Conservation (phyloP, 2,797 vertebrate species). For the Sarcoramphus papa region DNA sequence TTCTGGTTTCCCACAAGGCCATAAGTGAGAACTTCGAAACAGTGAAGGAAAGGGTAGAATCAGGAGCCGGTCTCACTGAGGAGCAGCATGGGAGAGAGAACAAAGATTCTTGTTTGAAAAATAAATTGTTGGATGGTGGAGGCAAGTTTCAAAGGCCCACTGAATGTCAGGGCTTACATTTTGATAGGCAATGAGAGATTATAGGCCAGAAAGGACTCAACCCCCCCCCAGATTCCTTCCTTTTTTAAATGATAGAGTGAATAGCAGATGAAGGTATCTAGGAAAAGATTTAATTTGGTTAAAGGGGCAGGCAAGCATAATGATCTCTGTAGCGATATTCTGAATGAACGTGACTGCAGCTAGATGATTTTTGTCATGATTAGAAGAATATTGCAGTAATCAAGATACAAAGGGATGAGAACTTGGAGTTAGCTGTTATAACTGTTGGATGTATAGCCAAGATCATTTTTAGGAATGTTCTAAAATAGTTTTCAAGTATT, state of each 20-base stretch:
- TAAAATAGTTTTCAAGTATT: neutral
- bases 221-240: accelerated
- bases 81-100: neutral
- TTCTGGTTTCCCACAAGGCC: neutral
- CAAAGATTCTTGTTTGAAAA: neutral
- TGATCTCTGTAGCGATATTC: neutral
- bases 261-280: neutral
- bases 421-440: neutral
- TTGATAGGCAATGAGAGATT: neutral
- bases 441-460: neutral
- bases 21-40: neutral
- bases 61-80: neutral
- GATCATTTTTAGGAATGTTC: neutral
- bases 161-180: neutral
- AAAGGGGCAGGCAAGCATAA: neutral
- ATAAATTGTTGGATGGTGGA: neutral
- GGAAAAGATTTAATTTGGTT: neutral
- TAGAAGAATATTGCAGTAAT: neutral
- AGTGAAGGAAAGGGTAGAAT: neutral
- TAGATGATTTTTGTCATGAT: neutral
- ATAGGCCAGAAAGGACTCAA: neutral
- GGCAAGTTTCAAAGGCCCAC: neutral
- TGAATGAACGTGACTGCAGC: neutral
- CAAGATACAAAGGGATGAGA: neutral
- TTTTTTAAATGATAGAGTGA: neutral